These are phyloP conservation scores for Drosophila nannoptera DNA, from an alignment of 1,140 invertebrate genomes.

Conservation along the genomic window DNA sequence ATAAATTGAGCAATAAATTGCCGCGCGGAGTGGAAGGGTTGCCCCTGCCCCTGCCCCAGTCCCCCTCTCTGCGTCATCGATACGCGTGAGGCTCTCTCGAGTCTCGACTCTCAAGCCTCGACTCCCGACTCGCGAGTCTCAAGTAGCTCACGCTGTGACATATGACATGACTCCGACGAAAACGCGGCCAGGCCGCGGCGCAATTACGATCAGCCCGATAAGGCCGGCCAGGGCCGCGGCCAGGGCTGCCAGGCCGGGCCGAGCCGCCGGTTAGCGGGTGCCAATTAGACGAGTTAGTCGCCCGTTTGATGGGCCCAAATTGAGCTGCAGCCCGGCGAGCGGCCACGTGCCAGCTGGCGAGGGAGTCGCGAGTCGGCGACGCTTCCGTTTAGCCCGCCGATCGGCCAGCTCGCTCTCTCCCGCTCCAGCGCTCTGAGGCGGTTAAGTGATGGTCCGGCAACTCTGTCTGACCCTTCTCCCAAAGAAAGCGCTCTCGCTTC, in stretches of 20 bases:
- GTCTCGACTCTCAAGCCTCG: slow-evolving; percentile 31
- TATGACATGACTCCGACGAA: slow-evolving; percentile 69
- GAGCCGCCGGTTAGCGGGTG: background rate
- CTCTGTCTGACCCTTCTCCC: no score
- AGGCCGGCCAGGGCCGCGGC: no score
- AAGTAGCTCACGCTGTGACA: slow-evolving; percentile 30
- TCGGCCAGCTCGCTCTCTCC: no score
- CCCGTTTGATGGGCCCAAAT: slow-evolving; percentile 66
- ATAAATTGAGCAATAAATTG: slow-evolving; percentile 75
- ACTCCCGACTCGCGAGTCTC: background rate
- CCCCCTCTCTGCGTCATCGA: slow-evolving; percentile 40
- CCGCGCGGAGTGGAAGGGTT: background rate
- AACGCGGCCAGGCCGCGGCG: slow-evolving; percentile 35
- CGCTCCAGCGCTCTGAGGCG: no score
- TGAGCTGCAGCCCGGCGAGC: slow-evolving; percentile 38
- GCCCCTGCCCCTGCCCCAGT: no score
- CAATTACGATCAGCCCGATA: slow-evolving; percentile 58
- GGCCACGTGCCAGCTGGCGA: slow-evolving; percentile 59
- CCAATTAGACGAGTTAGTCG: slow-evolving; percentile 68
- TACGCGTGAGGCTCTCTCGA: slow-evolving; percentile 62
- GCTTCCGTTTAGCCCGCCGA: no score
- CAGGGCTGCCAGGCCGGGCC: no score
- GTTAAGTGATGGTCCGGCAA: no score
- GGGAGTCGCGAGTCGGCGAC: background rate
- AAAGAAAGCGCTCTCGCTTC: background rate